A percentile compares a stretch with the other conserved stretches of the same genome.
phyloP scores from a whole-genome alignment of 1,140 invertebrate genomes.

The Spodoptera frugiperda region DNA sequence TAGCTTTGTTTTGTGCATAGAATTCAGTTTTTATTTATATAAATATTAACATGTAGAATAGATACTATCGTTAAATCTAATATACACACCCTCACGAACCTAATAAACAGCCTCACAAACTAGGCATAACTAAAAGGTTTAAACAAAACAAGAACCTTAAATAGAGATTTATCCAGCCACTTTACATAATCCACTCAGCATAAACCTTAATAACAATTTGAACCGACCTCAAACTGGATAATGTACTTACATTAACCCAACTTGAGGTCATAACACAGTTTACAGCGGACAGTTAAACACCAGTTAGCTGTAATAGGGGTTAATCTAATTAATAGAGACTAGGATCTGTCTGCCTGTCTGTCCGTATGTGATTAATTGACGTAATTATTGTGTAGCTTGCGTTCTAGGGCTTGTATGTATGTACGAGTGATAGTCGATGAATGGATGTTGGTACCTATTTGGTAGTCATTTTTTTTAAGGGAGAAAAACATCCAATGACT shows the following conservation, averaged over 20 bases:
- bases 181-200: neutral
- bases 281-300: slow-evolving; percentile 2
- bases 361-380: slow-evolving; percentile 9
- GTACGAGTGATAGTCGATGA: neutral
- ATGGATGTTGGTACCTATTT: neutral
- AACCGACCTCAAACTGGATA: neutral
- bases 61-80: too few relatives aligned
- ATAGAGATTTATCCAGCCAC: neutral
- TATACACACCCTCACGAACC: too few relatives aligned
- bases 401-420: neutral
- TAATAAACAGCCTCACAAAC: too few relatives aligned
- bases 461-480: too few relatives aligned
- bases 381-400: slow-evolving; percentile 6
- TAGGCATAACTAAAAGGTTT: too few relatives aligned
- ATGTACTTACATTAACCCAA: slow-evolving; percentile 1
- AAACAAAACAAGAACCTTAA: too few relatives aligned
- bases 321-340: slow-evolving; percentile 32
- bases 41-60: too few relatives aligned
- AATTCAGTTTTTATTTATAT: too few relatives aligned
- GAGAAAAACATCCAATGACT: too few relatives aligned
- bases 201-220: neutral
- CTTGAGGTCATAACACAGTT: neutral
- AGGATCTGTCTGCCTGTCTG: neutral
- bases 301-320: slow-evolving; percentile 28
- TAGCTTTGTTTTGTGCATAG: too few relatives aligned